phyloP scores from a whole-genome alignment of 1,140 invertebrate species.

The Pectinophora gossypiella region DNA sequence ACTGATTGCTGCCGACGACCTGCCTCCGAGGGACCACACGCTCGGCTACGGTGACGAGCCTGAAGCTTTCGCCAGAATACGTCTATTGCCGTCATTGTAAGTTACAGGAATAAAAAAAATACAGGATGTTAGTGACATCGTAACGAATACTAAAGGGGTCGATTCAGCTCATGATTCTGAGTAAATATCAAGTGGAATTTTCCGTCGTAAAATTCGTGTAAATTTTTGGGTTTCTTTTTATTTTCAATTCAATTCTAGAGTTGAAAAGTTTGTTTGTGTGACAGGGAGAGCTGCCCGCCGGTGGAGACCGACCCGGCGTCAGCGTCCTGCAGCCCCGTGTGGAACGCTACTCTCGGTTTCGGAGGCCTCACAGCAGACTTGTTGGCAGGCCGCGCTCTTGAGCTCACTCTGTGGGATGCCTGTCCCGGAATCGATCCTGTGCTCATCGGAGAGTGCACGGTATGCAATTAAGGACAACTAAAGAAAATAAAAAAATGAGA shows the following conservation, averaged over 20 bases:
- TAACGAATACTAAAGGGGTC: too few relatives aligned
- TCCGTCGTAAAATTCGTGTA: too few relatives aligned
- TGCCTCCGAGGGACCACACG: slow-evolving; percentile 85
- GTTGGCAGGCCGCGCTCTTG: slow-evolving; percentile 86
- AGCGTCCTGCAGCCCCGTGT: slow-evolving; percentile 89
- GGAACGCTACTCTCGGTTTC: slow-evolving; percentile 93
- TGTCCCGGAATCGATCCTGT: slow-evolving; percentile 87
- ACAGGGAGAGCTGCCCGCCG: slow-evolving; percentile 82
- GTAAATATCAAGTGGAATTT: too few relatives aligned
- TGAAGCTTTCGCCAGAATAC: slow-evolving; percentile 88
- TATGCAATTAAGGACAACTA: too few relatives aligned
- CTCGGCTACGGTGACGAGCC: slow-evolving; percentile 83
- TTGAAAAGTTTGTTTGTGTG: too few relatives aligned
- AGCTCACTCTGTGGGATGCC: slow-evolving; percentile 92
- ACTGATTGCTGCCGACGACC: slow-evolving; percentile 88
- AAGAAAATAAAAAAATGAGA: too few relatives aligned
- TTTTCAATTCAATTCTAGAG: too few relatives aligned
- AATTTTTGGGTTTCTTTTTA: too few relatives aligned
- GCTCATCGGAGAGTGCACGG: slow-evolving; percentile 89
- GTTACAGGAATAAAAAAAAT: too few relatives aligned
- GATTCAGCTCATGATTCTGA: too few relatives aligned
- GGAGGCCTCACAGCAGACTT: slow-evolving; percentile 85
- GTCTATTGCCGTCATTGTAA: slow-evolving; percentile 86
- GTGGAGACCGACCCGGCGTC: slow-evolving; percentile 89
- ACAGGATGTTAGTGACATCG: too few relatives aligned